Evolutionary conservation across 2,888 invertebrate species (phyloP), one percentile per base, ranked within the genome.

Genomic region (Plagodis pulveraria): DNA sequence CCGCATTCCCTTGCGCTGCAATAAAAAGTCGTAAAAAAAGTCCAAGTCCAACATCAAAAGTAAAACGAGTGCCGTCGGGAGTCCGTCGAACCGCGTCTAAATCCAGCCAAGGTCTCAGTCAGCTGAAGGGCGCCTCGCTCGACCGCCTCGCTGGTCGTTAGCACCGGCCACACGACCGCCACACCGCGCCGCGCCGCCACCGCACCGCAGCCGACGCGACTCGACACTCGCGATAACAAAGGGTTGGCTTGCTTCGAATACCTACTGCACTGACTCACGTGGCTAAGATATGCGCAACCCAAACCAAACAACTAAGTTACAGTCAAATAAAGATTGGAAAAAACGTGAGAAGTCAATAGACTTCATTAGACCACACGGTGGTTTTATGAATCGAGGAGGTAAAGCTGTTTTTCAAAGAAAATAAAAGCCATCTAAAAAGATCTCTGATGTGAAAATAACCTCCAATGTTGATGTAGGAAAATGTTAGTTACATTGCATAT

Each of bases 1-100:
- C 68, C 63, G 73, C 80, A 82, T 83, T 81, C 84, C 80, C 70
- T 68, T 69, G 70, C 76, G 75, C 72, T 78, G 81, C 80, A 83
- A 84, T 80, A 88, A 87, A 86, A 86, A 81, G 80, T 80, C 80
- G 76, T 77, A 78, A 80, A 88, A 87, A 86, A 86, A 81, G 80
- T 80, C 80, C 77, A 78, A 78, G 80, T 73, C 73, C 78, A 76
- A 86, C 81, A 80, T 83, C 74, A 80, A 81, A 84, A 85, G 82
- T 87, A 85, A 88, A 87, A 86, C 81, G 77, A 88, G 84, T 82
- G 77, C 73, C 75, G 81, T 78, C 80, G 71, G 69, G 81, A 87
- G 91, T 90, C 87, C 87, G 74, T 84, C 91, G 90, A 89, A 91
- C 91, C 78, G 86, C 81, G 81, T 80, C 91, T 92, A 92, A 89